These are phyloP conservation scores for Pyrochroa serraticornis DNA, from an alignment of 2,888 invertebrate genomes.

Conservation along the genomic window DNA sequence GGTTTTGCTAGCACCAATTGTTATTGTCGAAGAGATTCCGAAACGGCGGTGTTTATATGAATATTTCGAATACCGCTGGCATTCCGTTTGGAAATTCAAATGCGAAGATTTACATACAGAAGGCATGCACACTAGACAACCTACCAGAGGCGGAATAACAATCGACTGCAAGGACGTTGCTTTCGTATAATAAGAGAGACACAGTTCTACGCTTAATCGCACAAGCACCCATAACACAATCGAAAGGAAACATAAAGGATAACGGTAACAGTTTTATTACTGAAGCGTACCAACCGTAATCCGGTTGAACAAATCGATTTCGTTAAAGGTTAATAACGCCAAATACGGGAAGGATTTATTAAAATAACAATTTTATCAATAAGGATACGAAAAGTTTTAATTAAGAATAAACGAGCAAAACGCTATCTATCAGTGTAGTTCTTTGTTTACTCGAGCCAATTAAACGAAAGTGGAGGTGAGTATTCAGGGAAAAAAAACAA, in stretches of 20 bases:
- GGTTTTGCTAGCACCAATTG: too few relatives aligned
- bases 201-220: not conserved
- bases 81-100: slow-evolving; percentile 23
- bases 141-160: slow-evolving; percentile 36
- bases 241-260: slow-evolving; percentile 22
- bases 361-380: not conserved
- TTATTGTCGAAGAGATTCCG: too few relatives aligned
- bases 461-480: too few relatives aligned
- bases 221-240: slow-evolving; percentile 1
- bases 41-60: too few relatives aligned
- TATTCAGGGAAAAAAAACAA: too few relatives aligned
- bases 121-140: slow-evolving; percentile 27
- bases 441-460: too few relatives aligned
- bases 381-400: not conserved
- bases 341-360: not conserved
- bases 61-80: slow-evolving; percentile 15
- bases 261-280: slow-evolving; percentile 17
- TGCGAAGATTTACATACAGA: slow-evolving; percentile 25
- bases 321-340: slow-evolving; percentile 5
- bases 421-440: too few relatives aligned
- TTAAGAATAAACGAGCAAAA: too few relatives aligned
- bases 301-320: not conserved
- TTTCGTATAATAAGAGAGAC: slow-evolving; percentile 25
- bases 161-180: slow-evolving; percentile 37
- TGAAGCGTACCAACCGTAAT: not conserved